Evolutionary conservation across 1,140 invertebrate species (phyloP), one percentile per base, ranked within the genome.

Genomic region (Cotesia chilonis): DNA sequence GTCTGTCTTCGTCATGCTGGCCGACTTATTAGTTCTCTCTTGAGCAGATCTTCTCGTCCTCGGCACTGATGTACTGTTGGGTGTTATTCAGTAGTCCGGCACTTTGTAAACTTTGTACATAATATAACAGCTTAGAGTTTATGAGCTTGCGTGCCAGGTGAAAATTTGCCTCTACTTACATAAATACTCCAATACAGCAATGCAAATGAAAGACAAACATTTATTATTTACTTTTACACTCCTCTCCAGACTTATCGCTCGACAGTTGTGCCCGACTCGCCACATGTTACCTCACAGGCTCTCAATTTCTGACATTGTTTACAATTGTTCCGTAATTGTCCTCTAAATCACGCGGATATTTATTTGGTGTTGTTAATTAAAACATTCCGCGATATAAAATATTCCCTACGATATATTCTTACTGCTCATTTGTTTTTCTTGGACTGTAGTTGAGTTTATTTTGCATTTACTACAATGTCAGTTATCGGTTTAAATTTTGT

Each of bases 141-240:
- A 59, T 38, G 68, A 37, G n/a, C 64, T 35, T 63, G 69, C 41
- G 37, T 71, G 69, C 60, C 60, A 71, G 69, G 69, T 71, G 69
- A 71, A 71, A 64, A 71, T 71, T 71, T 61, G 69, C 69, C 41
- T 70, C 68, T 28, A 70, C 68, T 38, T 59, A 28, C 28, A 28
- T 28, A 2, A 28, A 28, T 28, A 28, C 28, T 28, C 28, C 38
- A 63, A 38, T 10, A 61, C 28, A 61, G 59, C 59, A 10, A 37
- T 59, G 35, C 54, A 4, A 69, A 14, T 57, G 57, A 69, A n/a
- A 20, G 51, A 20, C n/a, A 47, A 47, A 47, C 41, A 47, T 47
- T 47, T 10, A 47, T 7, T 47, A 9, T 47, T 47, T 10, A 6
- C 10, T 9, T 10, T 47, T 47, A 47, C 41, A 47, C 10, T 64